These are phyloP conservation scores for Okapia johnstoni DNA, from an alignment of 2,113 vertebrate species.

Conservation along the genomic window DNA sequence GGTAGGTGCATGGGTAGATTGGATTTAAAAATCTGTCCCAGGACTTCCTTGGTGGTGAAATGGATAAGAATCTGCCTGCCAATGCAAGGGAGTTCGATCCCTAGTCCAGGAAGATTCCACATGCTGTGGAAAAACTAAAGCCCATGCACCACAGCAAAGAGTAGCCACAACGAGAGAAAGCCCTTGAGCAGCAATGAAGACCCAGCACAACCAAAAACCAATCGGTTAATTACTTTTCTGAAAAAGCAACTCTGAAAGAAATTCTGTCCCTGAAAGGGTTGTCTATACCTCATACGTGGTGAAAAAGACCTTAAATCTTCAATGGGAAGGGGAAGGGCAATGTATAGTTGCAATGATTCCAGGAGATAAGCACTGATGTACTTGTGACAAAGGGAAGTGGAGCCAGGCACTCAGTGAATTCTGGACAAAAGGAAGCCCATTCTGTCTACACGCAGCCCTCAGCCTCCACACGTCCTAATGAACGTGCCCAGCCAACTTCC, in stretches of 20 bases:
- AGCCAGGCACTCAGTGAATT: fast-evolving
- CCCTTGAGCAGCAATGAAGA: neutral
- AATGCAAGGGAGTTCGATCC: neutral
- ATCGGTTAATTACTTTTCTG: neutral
- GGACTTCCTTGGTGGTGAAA: neutral
- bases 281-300: neutral
- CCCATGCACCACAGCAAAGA: fast-evolving
- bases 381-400: neutral
- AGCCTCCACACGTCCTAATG: fast-evolving
- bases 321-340: neutral
- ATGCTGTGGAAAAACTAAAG: neutral
- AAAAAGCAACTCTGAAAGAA: neutral
- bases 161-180: neutral
- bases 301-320: neutral
- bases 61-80: neutral
- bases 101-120: neutral
- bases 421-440: neutral
- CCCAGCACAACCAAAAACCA: neutral
- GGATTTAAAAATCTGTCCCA: neutral
- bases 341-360: neutral
- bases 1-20: neutral
- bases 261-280: neutral
- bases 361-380: neutral
- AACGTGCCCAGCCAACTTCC: fast-evolving
- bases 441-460: fast-evolving